A percentile compares a stretch with the other conserved stretches of the same genome.
phyloP scores from a whole-genome alignment of 2,113 vertebrate species.

The Hemicordylus capensis region DNA sequence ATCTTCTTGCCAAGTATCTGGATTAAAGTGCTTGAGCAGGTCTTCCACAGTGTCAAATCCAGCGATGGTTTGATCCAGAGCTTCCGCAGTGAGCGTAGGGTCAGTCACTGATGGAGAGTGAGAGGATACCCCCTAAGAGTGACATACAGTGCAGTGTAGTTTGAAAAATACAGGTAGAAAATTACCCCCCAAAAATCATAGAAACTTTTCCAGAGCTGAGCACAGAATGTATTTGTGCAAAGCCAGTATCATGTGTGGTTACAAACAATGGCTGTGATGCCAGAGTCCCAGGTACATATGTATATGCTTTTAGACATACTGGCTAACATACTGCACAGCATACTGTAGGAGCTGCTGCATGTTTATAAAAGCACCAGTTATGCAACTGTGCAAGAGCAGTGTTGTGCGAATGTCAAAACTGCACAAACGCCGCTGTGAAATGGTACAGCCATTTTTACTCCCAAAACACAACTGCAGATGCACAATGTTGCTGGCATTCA shows the following conservation, averaged over 20 bases:
- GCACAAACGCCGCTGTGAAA: no score
- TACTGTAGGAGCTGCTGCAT: no score
- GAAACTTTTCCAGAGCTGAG: background rate
- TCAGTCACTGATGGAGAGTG: slow-evolving; percentile 79
- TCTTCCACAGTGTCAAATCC: slow-evolving; percentile 92
- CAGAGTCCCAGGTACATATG: background rate
- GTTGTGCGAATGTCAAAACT: no score
- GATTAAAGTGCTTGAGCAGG: slow-evolving; percentile 87
- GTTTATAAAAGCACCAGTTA: no score
- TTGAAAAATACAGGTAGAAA: slow-evolving; percentile 53
- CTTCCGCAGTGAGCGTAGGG: slow-evolving; percentile 81
- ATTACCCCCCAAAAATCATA: background rate
- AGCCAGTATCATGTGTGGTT: background rate
- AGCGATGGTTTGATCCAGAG: slow-evolving; percentile 88
- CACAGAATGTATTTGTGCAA: background rate
- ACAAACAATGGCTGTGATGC: background rate
- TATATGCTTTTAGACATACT: background rate
- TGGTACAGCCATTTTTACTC: no score
- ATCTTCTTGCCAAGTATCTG: slow-evolving; percentile 92
- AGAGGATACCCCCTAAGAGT: slow-evolving; percentile 77
- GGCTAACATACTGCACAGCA: no score
- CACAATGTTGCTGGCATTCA: no score
- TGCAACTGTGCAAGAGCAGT: no score
- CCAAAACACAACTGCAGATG: no score
- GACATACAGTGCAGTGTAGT: slow-evolving; percentile 73